Evolutionary conservation across 2,888 invertebrate genomes (phyloP), one percentile per base, ranked within the genome.

Genomic region (Xylocampa areola): DNA sequence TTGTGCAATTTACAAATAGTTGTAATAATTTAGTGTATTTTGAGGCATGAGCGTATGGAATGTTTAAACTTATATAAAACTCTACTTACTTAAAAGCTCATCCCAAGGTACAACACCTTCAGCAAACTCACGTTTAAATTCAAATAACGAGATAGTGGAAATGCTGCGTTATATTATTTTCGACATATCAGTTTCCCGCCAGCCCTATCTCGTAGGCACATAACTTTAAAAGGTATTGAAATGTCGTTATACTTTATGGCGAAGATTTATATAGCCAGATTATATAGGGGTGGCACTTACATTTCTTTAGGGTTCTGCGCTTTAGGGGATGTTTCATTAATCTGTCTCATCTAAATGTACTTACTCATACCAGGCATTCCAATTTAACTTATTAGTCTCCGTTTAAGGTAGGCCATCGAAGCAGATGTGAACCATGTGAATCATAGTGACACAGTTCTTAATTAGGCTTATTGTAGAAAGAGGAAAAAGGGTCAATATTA

Each of bases 171-270:
- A 35, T 36, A 47, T 29, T 25, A 43, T 33, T 36, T 53, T 41
- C 32, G 13, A 41, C 40, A 54, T 60, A 59, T 53, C 44, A 36
- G 21, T 45, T 23, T 36, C 23, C 39, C 41, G 36, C 21, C 57
- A 60, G 35, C 70, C 70, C 68, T 73, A 73, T 70, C 61, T 73
- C 32, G 44, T 59, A 58, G 35, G 58, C 44, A 57, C 63, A 73
- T 74, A 74, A 74, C 58, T 74, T 74, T 74, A 65, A 73, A 70
- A 63, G 70, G 63, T 63, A 75, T 75, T 70, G 60, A 63, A 70
- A 52, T 59, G 70, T 62, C 63, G 61, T 70, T 75, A 70, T 68
- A 62, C 54, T 75, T 75, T 73, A 73, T 65, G 62, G 65, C 43
- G 6, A 23, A 62, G 59, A 58, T 73, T 71, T 73, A 65, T 68